Percentiles rank a stretch among this genome's conserved stretches.
These are phyloP conservation scores for Palloptera scutellata DNA, from an alignment of 2,888 invertebrate genomes.

Conservation along the genomic window DNA sequence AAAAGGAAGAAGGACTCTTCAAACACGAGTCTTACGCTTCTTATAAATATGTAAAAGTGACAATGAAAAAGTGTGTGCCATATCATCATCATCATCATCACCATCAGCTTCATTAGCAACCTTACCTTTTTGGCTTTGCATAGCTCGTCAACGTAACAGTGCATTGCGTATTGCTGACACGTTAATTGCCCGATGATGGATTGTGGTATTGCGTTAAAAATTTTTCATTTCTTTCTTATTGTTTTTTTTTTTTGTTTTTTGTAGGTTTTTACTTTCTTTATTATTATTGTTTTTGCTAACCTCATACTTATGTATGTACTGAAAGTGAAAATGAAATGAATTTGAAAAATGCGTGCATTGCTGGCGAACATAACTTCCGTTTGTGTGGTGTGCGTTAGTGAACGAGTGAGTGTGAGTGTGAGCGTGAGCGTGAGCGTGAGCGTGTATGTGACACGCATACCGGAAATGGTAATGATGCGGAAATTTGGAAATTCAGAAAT, in stretches of 20 bases:
- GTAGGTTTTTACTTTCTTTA: no score
- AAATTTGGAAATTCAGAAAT: no score
- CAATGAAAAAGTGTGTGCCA: no score
- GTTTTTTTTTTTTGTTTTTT: neutral
- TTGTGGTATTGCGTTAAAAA: constrained; percentile 27
- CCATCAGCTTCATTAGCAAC: no score
- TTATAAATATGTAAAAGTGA: no score
- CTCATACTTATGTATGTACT: no score
- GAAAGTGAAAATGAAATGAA: constrained; percentile 1
- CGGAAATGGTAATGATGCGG: constrained; percentile 44
- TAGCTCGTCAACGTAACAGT: no score
- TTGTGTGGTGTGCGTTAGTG: constrained; percentile 5
- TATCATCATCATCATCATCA: no score
- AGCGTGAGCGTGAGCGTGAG: constrained; percentile 9
- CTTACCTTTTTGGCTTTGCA: no score
- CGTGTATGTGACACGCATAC: constrained; percentile 35
- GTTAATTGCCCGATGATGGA: constrained; percentile 28
- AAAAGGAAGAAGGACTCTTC: no score
- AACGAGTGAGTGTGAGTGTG: constrained; percentile 4
- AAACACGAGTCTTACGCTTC: no score
- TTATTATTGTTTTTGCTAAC: no score
- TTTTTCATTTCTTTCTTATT: constrained; percentile 24
- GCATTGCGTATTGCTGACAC: constrained; percentile 19
- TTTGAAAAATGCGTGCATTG: constrained; percentile 18
- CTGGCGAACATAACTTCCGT: constrained; percentile 1